phyloP scores from a whole-genome alignment of 2,888 invertebrate species.

The Stomorhina lunata region DNA sequence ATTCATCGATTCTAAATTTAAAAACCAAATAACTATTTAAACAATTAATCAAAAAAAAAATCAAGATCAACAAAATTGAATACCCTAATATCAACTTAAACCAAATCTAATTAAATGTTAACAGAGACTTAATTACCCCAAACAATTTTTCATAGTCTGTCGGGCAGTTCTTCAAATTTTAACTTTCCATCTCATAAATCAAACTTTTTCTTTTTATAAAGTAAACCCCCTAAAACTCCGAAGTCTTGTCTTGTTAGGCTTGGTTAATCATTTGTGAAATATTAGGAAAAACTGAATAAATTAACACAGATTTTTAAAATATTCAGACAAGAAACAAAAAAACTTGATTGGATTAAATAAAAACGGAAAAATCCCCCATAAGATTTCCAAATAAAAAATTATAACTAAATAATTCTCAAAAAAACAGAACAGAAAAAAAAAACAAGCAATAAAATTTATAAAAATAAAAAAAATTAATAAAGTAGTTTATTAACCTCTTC shows the following conservation, averaged over 20 bases:
- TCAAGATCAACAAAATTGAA: too few relatives aligned
- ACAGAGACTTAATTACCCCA: background rate
- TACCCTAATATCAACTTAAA: too few relatives aligned
- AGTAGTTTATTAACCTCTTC: slow-evolving; percentile 26
- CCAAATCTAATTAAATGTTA: background rate
- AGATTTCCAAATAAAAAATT: background rate
- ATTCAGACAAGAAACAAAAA: background rate
- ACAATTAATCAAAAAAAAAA: too few relatives aligned
- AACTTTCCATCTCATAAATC: slow-evolving; percentile 5
- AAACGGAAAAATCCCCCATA: background rate
- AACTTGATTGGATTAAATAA: background rate
- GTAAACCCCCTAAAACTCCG: background rate
- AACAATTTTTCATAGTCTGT: background rate
- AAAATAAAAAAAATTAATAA: background rate
- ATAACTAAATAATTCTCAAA: too few relatives aligned
- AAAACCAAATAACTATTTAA: too few relatives aligned
- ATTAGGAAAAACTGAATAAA: background rate
- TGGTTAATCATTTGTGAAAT: slow-evolving; percentile 57
- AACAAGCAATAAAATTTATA: background rate
- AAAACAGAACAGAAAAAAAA: background rate
- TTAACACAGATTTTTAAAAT: slow-evolving; percentile 30
- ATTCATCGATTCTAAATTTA: too few relatives aligned
- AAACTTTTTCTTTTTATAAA: slow-evolving; percentile 1
- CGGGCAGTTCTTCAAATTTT: background rate
- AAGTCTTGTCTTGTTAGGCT: slow-evolving; percentile 25